Conservation (phyloP, 1,140 invertebrate species). For the Psilanteris sp. region DNA sequence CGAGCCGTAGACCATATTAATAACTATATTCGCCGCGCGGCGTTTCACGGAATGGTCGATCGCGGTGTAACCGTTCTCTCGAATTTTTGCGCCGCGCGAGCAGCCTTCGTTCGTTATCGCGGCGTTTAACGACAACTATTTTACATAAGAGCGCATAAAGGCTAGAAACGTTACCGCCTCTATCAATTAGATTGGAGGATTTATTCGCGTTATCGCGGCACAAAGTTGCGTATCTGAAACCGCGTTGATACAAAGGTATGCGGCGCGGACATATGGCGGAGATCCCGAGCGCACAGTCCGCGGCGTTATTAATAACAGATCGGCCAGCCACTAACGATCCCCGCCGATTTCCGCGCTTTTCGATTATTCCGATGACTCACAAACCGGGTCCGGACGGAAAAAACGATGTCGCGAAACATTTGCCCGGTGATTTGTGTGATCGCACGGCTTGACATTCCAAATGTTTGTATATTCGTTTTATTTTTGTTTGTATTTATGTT, state of each 20-base stretch:
- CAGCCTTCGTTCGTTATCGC: constrained; percentile 60
- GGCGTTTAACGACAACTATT: constrained; percentile 69
- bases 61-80: constrained; percentile 35
- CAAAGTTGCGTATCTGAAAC: constrained; percentile 66
- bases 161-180: constrained; percentile 54
- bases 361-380: too few species aligned
- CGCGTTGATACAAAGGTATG: constrained; percentile 43
- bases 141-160: constrained; percentile 59
- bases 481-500: too few species aligned
- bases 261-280: constrained; percentile 49
- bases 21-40: constrained; percentile 41
- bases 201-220: constrained; percentile 69
- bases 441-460: too few species aligned
- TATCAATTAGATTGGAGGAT: constrained; percentile 76
- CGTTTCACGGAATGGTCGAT: constrained; percentile 31
- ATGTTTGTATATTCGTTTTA: too few species aligned
- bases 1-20: constrained; percentile 21
- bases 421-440: too few species aligned
- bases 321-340: constrained; percentile 28
- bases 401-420: too few species aligned
- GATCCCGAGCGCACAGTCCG: constrained; percentile 11
- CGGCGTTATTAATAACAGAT: constrained; percentile 49
- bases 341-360: too few species aligned
- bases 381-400: too few species aligned
- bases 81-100: constrained; percentile 37